Evolutionary conservation across 2,888 invertebrate genomes (phyloP).

Genomic region (Caenorhabditis sp.): DNA sequence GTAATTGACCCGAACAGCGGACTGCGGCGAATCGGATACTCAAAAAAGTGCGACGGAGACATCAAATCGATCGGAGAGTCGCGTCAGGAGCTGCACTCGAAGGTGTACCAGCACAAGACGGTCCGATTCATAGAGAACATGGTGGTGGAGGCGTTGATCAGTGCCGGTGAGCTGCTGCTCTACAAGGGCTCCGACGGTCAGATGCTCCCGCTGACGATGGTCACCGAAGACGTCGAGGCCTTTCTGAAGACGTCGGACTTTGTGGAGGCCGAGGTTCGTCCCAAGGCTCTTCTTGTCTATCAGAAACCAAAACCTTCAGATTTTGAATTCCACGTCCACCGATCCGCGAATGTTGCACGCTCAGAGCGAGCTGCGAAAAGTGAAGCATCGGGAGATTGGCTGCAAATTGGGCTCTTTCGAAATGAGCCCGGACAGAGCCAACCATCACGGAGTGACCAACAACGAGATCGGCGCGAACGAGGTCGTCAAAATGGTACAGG

Average conservation of each 20-base stretch:
- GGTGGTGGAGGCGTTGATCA: conserved; percentile 54
- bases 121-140: conserved; percentile 64
- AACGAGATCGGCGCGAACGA: conserved; percentile 18
- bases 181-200: conserved; percentile 55
- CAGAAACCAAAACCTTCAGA: conserved; percentile 20
- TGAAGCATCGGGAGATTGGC: conserved; percentile 27
- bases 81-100: conserved; percentile 67
- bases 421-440: conserved; percentile 18
- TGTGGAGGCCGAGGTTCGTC: conserved; percentile 44
- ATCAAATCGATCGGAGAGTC: conserved; percentile 60
- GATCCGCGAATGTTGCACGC: conserved; percentile 27
- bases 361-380: neutral
- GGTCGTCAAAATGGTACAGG: conserved; percentile 8
- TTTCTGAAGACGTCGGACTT: conserved; percentile 61
- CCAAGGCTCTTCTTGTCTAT: neutral
- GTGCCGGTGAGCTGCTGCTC: conserved; percentile 33
- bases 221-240: conserved; percentile 59
- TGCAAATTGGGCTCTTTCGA: conserved; percentile 32
- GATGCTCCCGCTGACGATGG: conserved; percentile 29
- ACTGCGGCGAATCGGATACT: conserved; percentile 42
- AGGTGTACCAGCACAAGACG: conserved; percentile 75
- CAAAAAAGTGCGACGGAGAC: conserved; percentile 15
- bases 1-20: conserved; percentile 49
- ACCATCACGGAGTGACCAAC: neutral
- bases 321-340: conserved; percentile 13